Evolutionary conservation across 2,113 vertebrate genomes (phyloP).

Genomic region (Pterocles orientalis): DNA sequence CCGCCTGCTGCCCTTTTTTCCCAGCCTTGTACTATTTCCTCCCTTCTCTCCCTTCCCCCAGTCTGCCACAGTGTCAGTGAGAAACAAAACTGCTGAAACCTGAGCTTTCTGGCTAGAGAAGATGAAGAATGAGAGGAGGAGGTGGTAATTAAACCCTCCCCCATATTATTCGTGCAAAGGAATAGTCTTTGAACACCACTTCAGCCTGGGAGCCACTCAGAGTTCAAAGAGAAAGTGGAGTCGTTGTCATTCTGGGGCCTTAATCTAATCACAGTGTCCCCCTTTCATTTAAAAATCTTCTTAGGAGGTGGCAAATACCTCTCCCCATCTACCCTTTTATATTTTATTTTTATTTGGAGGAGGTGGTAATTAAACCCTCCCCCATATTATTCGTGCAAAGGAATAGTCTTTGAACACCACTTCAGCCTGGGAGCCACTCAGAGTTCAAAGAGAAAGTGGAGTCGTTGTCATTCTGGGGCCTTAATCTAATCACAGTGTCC

Average conservation of each 20-base stretch:
- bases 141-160: slow-evolving; percentile 70
- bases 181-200: slow-evolving; percentile 71
- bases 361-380: slow-evolving; percentile 72
- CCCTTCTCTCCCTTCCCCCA: slow-evolving; percentile 22
- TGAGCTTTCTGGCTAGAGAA: slow-evolving; percentile 56
- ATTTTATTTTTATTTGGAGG: slow-evolving; percentile 35
- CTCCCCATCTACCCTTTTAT: neutral
- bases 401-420: slow-evolving; percentile 70
- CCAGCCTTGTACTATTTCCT: slow-evolving; percentile 45
- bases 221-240: slow-evolving; percentile 70
- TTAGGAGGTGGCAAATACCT: slow-evolving; percentile 46
- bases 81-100: slow-evolving; percentile 67
- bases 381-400: slow-evolving; percentile 69
- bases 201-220: slow-evolving; percentile 48
- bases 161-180: slow-evolving; percentile 68
- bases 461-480: slow-evolving; percentile 56
- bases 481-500: slow-evolving; percentile 63
- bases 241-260: slow-evolving; percentile 56
- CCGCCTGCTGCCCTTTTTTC: slow-evolving; percentile 35
- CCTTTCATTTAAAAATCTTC: slow-evolving; percentile 65
- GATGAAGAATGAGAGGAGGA: slow-evolving; percentile 66
- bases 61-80: slow-evolving; percentile 31
- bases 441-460: slow-evolving; percentile 69
- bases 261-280: slow-evolving; percentile 62
- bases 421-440: slow-evolving; percentile 51